phyloP scores from a whole-genome alignment of 2,113 vertebrate species.

The Rynchops niger region DNA sequence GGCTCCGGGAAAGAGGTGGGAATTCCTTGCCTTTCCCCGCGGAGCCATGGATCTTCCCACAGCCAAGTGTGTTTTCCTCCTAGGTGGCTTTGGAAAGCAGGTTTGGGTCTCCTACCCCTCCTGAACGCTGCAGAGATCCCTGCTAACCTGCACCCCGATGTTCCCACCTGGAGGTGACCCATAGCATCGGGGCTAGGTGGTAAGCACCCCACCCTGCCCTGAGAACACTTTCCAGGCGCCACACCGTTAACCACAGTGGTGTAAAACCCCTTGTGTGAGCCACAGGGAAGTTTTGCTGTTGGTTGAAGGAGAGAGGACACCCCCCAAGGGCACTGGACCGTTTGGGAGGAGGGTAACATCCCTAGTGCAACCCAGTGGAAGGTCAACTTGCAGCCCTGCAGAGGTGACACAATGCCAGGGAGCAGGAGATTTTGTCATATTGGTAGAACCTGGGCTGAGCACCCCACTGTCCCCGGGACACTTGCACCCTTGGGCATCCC shows the following conservation, averaged over 20 bases:
- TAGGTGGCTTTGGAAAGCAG: background rate
- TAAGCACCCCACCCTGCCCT: background rate
- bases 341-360: background rate
- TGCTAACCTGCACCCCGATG: accelerated
- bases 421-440: background rate
- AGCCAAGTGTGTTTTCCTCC: background rate
- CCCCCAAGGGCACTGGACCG: accelerated
- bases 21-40: background rate
- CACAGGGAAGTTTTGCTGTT: background rate
- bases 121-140: background rate
- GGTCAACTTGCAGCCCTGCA: background rate
- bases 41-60: background rate
- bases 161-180: background rate
- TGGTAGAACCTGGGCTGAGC: background rate
- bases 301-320: background rate
- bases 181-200: background rate
- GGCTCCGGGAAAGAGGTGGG: background rate
- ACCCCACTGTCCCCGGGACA: accelerated
- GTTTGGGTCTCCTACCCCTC: accelerated
- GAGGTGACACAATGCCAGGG: background rate
- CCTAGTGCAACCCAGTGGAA: background rate
- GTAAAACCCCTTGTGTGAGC: background rate
- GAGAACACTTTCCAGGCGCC: background rate
- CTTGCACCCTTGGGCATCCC: background rate
- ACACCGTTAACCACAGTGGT: accelerated